Base-by-base conservation (phyloP, 2,888 invertebrate genomes). In the Corythucha ciliata region DNA sequence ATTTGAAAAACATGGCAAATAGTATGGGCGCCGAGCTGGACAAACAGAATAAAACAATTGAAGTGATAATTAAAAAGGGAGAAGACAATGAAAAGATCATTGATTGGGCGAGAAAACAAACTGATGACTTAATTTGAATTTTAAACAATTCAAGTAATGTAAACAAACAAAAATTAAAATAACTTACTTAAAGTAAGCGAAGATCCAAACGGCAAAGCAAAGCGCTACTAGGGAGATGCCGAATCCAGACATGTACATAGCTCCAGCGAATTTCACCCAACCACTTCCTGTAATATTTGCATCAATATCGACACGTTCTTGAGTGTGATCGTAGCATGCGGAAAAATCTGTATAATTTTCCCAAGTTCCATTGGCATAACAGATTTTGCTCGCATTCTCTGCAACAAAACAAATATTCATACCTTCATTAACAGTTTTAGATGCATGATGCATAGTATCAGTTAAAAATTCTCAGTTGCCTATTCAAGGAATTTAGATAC, bases 121-220 rank as follows among this genome's bases (percentile, higher is more conserved):
- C n/a, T n/a, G n/a, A n/a, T n/a, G n/a, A n/a, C n/a, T n/a, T n/a
- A n/a, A n/a, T n/a, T n/a, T n/a, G n/a, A n/a, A n/a, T n/a, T n/a
- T n/a, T n/a, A n/a, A n/a, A n/a, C n/a, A n/a, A n/a, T n/a, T n/a
- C n/a, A n/a, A n/a, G n/a, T n/a, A n/a, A n/a, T n/a, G n/a, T n/a
- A n/a, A n/a, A n/a, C n/a, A n/a, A n/a, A n/a, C n/a, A n/a, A n/a
- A n/a, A n/a, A n/a, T n/a, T n/a, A n/a, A n/a, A n/a, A n/a, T n/a
- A n/a, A n/a, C n/a, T 81, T 71, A 91, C 91, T 89, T 90, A 75
- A 86, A 91, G 68, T 86, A 86, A 56, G 86, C 71, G 70, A 91
- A 91, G 61, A 92, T 88, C 67, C 79, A 78, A 60, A 91, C 80
- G 22, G 91, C 90, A 52, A 89, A 72, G 40, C 81, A 75, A 50